Evolutionary conservation across 2,888 invertebrate genomes (phyloP).

Genomic region (Sussaba pulchella): DNA sequence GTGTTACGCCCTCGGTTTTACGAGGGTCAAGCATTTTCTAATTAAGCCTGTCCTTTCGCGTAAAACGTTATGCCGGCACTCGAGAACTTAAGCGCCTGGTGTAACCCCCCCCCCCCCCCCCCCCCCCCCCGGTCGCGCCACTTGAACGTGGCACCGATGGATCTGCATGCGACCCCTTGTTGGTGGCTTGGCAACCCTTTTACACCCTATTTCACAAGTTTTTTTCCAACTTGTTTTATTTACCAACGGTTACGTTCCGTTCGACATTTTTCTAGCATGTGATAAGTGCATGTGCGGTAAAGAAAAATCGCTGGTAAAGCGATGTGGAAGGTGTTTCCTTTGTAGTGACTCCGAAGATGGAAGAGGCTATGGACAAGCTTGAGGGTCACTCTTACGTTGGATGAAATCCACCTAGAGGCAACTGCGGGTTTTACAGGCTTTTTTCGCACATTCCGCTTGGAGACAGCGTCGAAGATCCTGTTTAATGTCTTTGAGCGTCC

Average conservation of each 20-base stretch:
- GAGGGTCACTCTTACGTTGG: background rate
- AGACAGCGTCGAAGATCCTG: too few relatives aligned
- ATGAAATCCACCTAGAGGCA: too few relatives aligned
- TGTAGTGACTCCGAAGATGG: background rate
- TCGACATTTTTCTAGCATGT: slow-evolving; percentile 17
- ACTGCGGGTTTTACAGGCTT: too few relatives aligned
- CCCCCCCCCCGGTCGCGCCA: slow-evolving; percentile 34
- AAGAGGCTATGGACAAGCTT: background rate
- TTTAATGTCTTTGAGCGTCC: too few relatives aligned
- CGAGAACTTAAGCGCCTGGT: slow-evolving; percentile 63
- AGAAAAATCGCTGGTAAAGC: slow-evolving; percentile 9
- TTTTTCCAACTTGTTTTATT: slow-evolving; percentile 4
- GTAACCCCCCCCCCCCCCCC: slow-evolving; percentile 23
- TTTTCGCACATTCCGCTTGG: too few relatives aligned
- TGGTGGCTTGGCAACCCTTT: slow-evolving; percentile 41
- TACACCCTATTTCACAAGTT: slow-evolving; percentile 28
- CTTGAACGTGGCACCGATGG: slow-evolving; percentile 55
- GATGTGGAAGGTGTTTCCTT: background rate
- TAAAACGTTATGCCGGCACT: slow-evolving; percentile 76
- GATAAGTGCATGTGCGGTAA: background rate
- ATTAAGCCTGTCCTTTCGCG: slow-evolving; percentile 77
- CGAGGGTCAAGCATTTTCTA: slow-evolving; percentile 81
- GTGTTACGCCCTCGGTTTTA: slow-evolving; percentile 64
- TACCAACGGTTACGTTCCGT: background rate
- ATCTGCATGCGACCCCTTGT: slow-evolving; percentile 56